A percentile compares a stretch with the other conserved stretches of the same genome.
phyloP scores from a whole-genome alignment of 1,140 invertebrate species.

The Xylocopa sonorina region DNA sequence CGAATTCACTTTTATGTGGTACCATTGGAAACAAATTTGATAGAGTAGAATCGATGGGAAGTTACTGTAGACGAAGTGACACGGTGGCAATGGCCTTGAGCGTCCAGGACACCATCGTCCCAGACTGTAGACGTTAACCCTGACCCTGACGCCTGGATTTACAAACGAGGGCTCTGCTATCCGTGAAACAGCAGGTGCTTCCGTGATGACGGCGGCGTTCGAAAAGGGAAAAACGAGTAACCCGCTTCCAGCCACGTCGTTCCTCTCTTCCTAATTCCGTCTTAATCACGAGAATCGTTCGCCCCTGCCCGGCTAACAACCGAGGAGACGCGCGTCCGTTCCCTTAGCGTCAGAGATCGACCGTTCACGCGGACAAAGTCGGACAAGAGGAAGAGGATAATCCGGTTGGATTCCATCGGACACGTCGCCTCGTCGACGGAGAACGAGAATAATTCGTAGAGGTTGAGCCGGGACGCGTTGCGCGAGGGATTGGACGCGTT shows the following conservation, averaged over 20 bases:
- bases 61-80: not conserved
- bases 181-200: constrained; percentile 77
- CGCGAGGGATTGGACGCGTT: not conserved
- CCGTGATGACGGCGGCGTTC: constrained; percentile 57
- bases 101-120: not conserved
- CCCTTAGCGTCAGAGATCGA: constrained; percentile 5
- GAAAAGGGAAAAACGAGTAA: constrained; percentile 29
- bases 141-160: constrained; percentile 80
- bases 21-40: too few species aligned
- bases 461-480: not conserved
- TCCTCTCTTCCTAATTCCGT: constrained; percentile 58
- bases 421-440: constrained; percentile 29
- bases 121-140: constrained; percentile 30
- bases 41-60: too few species aligned
- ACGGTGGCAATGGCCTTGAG: not conserved
- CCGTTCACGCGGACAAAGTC: constrained; percentile 35
- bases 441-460: constrained; percentile 1
- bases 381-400: constrained; percentile 31
- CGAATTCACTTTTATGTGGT: too few species aligned
- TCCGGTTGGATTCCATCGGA: constrained; percentile 32
- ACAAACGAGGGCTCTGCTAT: constrained; percentile 73
- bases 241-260: constrained; percentile 10
- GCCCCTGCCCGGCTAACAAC: not conserved
- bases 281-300: constrained; percentile 56
- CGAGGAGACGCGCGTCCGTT: not conserved